Conservation (phyloP, 2,888 invertebrate genomes). For the Acleris laterana region DNA sequence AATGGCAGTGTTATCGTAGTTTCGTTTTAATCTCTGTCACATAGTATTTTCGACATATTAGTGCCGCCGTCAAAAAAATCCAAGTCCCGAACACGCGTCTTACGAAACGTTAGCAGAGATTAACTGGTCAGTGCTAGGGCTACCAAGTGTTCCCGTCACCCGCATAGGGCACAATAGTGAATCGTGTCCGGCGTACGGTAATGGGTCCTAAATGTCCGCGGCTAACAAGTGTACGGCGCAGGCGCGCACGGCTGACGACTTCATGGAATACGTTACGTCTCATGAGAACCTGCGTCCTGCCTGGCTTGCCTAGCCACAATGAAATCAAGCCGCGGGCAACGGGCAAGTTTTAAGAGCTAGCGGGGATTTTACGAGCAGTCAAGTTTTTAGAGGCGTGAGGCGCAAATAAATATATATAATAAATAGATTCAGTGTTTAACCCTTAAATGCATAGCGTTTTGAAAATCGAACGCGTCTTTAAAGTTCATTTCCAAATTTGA, state of each 20-base stretch:
- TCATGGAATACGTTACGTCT: slow-evolving; percentile 59
- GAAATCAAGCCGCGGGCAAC: slow-evolving; percentile 9
- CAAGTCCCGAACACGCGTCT: no score
- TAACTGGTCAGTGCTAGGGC: neutral
- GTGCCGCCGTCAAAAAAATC: no score
- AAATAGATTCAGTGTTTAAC: no score
- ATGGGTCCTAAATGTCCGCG: slow-evolving; percentile 43
- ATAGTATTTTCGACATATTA: no score
- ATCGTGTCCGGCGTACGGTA: slow-evolving; percentile 46
- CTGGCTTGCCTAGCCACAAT: slow-evolving; percentile 29
- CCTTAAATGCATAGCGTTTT: no score
- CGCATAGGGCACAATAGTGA: slow-evolving; percentile 39
- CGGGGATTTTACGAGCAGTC: neutral
- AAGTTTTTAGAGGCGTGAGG: no score
- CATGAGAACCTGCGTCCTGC: slow-evolving; percentile 52
- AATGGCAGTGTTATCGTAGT: no score
- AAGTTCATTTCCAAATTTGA: no score
- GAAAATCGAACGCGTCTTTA: no score
- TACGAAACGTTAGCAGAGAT: no score
- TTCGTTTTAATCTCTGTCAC: no score
- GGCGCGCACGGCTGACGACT: slow-evolving; percentile 52
- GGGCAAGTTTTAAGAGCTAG: slow-evolving; percentile 4
- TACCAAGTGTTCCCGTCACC: slow-evolving; percentile 2
- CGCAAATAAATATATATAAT: no score
- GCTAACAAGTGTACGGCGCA: slow-evolving; percentile 49